Base-by-base conservation (phyloP, 1,140 invertebrate genomes). In the Plutomurus gul region DNA sequence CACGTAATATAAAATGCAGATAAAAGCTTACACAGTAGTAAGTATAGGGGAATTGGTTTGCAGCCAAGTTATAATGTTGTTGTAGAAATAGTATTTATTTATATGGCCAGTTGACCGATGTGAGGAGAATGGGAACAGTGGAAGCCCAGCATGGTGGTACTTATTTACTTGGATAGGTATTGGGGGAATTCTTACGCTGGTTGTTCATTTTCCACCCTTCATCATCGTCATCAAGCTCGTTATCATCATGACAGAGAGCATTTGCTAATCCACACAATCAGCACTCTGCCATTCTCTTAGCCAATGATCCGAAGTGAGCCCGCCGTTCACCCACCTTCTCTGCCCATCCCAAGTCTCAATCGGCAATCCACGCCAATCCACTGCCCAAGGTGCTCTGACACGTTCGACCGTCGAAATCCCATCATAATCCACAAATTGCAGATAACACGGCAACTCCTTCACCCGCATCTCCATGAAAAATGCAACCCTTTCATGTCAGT, bases 401-500 rank as follows among this genome's bases (percentile, higher is more conserved):
- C 76, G 76, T 77, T 22, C 49, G 30, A 37, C 76, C 36, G 20
- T 20, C n/a, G 18, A 70, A 77, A 77, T 77, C 76, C 76, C n/a
- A 40, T 60, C 46, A 36, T 76, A 76, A 76, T 76, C 74, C 47
- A 72, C 13, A 20, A 72, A 72, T 72, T 46, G n/a, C 36, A 39
- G 70, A 72, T 72, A 72, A 72, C 70, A 40, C 36, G 36, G 36
- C 70, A 40, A 43, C 70, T 72, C 39, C 43, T 40, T 13, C 40
- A 49, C 39, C 27, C 72, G 27, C 72, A 43, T 46, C 72, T 74
- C 72, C 39, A 74, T 74, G 72, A 74, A 74, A 74, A 74, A 74
- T 74, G 72, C 46, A 74, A 74, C 72, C 46, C 72, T 74, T 74
- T 74, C 72, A 74, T 74, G 72, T 74, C 72, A 74, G 27, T n/a